Conservation (phyloP, 1,140 invertebrate genomes). For the Pentalonia nigronervosa region DNA sequence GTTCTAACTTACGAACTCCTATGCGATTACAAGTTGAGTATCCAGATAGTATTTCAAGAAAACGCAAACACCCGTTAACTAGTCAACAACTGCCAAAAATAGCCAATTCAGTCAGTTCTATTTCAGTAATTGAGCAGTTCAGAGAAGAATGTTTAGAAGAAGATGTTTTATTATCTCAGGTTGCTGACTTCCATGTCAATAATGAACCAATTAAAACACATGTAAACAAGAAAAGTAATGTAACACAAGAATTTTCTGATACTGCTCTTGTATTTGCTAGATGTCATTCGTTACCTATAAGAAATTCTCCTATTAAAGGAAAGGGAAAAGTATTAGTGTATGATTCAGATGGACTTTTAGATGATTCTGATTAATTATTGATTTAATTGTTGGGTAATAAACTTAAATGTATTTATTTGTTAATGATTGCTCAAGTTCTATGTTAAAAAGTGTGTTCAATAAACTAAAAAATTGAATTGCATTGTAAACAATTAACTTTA, state of each 20-base stretch:
- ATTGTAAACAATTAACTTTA: neutral
- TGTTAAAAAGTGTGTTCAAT: neutral
- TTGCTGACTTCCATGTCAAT: conserved; percentile 1
- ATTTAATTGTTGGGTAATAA: neutral
- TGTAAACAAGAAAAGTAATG: neutral
- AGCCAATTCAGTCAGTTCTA: neutral
- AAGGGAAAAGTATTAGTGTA: conserved; percentile 46
- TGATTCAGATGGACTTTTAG: conserved; percentile 50
- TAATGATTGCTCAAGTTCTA: neutral
- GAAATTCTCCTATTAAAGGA: conserved; percentile 37
- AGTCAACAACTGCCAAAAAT: neutral
- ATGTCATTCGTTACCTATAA: conserved; percentile 14
- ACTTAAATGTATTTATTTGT: neutral
- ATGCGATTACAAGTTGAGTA: conserved; percentile 55
- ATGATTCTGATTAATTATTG: conserved; percentile 43
- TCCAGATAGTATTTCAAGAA: conserved; percentile 53
- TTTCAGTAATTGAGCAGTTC: conserved; percentile 27
- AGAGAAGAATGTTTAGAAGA: conserved; percentile 42
- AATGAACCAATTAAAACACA: neutral
- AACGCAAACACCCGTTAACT: neutral
- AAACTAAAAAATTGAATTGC: neutral
- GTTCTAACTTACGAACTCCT: conserved; percentile 36
- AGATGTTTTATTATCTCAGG: conserved; percentile 43
- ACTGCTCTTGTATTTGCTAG: conserved; percentile 50
- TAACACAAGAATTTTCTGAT: conserved; percentile 10